Base-by-base conservation (phyloP, 2,797 vertebrate genomes). In the Craterocephalus amniculus region DNA sequence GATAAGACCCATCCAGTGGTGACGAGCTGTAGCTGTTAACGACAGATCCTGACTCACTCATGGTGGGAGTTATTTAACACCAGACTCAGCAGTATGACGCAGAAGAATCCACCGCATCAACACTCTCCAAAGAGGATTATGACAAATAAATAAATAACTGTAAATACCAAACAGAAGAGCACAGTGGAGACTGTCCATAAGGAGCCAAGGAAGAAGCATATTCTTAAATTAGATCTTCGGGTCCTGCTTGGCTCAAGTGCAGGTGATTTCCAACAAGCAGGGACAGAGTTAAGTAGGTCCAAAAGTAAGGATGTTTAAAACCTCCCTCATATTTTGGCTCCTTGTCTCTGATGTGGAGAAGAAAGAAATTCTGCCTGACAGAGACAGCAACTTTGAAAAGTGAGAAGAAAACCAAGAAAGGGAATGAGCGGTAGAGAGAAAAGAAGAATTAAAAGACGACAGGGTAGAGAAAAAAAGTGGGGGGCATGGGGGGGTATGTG, bases 31-130 rank as follows among this genome's bases (percentile, higher is more conserved):
- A 73, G 73, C 87, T 87, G 87, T 69, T 76, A 89, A 87, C 35
- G 83, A 76, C 60, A 61, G 82, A 79, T 76, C 82, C 86, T 90
- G 91, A 93, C 87, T 93, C 91, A 93, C 89, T 51, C 67, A 84
- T 78, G 90, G 87, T 83, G 87, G 81, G 87, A 91, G 88, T 88
- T 93, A 92, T 93, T 91, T 91, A 87, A 91, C 91, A 89, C 83
- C 76, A 55, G 70, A 90, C 80, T 88, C 84, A 81, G 85, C 80
- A 78, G 81, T 76, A 72, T 92, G 92, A 92, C 89, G 91, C 87
- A 92, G 83, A 89, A 81, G 71, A 83, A 85, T 78, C 73, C 77
- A 61, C 85, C 18, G 76, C 76, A 81, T 86, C 87, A 69, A 86
- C 81, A 55, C 76, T 81, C 78, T 79, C 79, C 72, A 86, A 89